Evolutionary conservation across 2,113 vertebrate genomes (phyloP).

Genomic region (Myrmecobius fasciatus): DNA sequence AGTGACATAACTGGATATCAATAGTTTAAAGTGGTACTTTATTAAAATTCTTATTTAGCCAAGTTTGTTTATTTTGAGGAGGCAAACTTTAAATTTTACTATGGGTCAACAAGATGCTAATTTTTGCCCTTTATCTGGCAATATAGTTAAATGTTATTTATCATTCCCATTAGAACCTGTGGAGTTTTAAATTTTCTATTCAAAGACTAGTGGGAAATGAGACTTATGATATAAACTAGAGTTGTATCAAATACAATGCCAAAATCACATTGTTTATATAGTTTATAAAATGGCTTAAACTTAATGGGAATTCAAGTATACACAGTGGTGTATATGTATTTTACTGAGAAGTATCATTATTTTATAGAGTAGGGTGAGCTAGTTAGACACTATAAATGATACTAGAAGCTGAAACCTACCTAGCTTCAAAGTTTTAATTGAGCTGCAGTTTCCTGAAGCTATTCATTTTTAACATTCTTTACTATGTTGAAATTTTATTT

Average conservation of each 20-base stretch:
- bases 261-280: neutral
- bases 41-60: neutral
- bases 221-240: neutral
- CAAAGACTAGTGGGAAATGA: neutral
- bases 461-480: slow-evolving; percentile 17
- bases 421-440: neutral
- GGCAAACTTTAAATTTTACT: slow-evolving; percentile 32
- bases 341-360: neutral
- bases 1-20: neutral
- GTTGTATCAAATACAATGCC: neutral
- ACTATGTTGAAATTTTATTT: neutral
- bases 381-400: neutral
- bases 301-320: neutral
- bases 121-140: neutral
- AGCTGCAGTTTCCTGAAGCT: slow-evolving; percentile 4
- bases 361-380: neutral
- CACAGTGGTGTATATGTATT: neutral
- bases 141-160: neutral
- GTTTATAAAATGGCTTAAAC: neutral
- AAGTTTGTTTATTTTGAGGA: neutral
- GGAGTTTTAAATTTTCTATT: neutral
- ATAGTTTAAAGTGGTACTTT: neutral
- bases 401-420: neutral
- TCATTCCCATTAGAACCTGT: neutral
- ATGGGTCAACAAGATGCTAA: neutral